These are phyloP conservation scores for Barnardius zonarius DNA, from an alignment of 2,113 vertebrate genomes.

Conservation along the genomic window DNA sequence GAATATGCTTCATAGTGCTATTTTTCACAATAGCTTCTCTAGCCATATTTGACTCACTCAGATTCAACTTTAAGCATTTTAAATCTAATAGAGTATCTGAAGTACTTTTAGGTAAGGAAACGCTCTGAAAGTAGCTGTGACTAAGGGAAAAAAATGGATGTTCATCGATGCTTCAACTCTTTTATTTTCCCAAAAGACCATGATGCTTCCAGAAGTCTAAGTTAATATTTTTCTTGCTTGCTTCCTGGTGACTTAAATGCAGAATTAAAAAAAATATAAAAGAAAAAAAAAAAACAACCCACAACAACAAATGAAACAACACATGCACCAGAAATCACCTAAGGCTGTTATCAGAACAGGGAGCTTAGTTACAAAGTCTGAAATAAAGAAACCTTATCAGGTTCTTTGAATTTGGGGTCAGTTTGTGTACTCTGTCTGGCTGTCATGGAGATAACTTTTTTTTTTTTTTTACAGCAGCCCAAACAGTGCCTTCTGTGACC, in stretches of 20 bases:
- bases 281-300: neutral
- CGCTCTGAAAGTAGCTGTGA: neutral
- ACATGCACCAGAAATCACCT: neutral
- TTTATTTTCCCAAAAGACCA: neutral
- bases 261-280: neutral
- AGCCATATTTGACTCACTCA: neutral
- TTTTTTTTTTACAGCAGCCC: neutral
- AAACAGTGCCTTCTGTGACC: neutral
- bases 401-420: neutral
- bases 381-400: neutral
- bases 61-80: neutral
- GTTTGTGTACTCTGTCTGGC: neutral
- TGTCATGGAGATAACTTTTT: neutral
- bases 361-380: neutral
- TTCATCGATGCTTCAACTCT: neutral
- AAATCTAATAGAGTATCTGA: neutral
- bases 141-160: neutral
- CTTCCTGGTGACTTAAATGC: neutral
- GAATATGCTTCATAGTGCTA: neutral
- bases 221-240: neutral
- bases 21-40: neutral
- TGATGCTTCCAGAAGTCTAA: neutral
- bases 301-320: neutral
- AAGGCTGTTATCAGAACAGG: neutral
- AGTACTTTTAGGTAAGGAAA: neutral